Conservation (phyloP, 1,140 invertebrate genomes). For the Brachionus manjavacas region DNA sequence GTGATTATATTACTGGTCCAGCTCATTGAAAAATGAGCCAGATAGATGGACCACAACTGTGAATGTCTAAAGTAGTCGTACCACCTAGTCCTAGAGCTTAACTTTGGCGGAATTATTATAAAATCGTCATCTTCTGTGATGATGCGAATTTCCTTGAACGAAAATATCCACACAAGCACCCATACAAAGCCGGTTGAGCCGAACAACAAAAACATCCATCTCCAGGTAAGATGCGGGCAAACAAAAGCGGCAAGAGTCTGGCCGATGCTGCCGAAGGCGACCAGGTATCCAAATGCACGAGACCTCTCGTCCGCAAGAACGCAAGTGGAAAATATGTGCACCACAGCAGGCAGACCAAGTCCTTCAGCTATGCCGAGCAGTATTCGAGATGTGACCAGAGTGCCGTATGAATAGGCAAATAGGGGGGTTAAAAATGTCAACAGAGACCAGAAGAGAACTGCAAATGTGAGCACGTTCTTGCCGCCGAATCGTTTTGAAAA, state of each 20-base stretch:
- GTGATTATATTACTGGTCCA: conserved; percentile 78
- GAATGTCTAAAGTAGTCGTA: conserved; percentile 67
- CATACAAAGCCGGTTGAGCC: conserved; percentile 69
- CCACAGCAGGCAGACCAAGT: conserved; percentile 73
- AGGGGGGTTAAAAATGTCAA: conserved; percentile 70
- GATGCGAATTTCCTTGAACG: conserved; percentile 60
- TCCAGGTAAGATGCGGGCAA: conserved; percentile 65
- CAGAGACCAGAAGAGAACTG: conserved; percentile 71
- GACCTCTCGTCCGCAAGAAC: conserved; percentile 71
- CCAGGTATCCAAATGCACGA: conserved; percentile 70
- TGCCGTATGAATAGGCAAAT: conserved; percentile 63
- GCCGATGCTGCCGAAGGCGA: conserved; percentile 70
- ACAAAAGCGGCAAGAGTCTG: conserved; percentile 70
- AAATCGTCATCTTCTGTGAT: conserved; percentile 59
- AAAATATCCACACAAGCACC: conserved; percentile 66
- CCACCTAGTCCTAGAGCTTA: conserved; percentile 63
- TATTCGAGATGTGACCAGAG: conserved; percentile 65
- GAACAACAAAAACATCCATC: conserved; percentile 69
- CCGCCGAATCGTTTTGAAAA: conserved; percentile 69
- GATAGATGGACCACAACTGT: conserved; percentile 72
- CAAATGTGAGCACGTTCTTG: conserved; percentile 67
- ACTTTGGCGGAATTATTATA: conserved; percentile 43
- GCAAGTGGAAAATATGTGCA: conserved; percentile 71
- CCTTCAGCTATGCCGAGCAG: conserved; percentile 72
- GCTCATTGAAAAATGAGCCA: conserved; percentile 77